Conservation (phyloP, 2,113 vertebrate species). For the Zonotrichia leucophrys region DNA sequence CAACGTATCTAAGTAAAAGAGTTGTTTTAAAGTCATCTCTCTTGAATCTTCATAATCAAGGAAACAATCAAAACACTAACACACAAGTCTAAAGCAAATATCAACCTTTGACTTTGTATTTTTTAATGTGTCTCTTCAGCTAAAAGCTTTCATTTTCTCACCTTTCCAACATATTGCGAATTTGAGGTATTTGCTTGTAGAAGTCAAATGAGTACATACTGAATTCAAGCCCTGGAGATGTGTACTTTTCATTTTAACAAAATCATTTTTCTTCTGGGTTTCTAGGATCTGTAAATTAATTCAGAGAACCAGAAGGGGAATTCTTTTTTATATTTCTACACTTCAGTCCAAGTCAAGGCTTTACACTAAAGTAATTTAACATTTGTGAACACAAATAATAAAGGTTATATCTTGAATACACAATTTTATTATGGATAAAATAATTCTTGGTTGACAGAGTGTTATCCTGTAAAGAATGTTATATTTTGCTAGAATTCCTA, state of each 20-base stretch:
- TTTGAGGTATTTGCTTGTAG: neutral
- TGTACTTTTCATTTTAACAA: neutral
- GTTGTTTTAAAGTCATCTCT: neutral
- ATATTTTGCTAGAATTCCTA: neutral
- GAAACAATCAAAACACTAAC: neutral
- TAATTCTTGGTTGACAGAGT: neutral
- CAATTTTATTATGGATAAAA: neutral
- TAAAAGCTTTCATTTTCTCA: neutral
- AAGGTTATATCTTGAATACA: neutral
- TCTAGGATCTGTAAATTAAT: constrained; percentile 8
- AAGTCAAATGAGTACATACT: neutral
- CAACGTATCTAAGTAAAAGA: neutral
- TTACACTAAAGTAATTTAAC: neutral
- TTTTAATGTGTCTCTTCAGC: neutral
- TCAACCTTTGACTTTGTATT: neutral
- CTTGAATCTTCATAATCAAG: neutral
- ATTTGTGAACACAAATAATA: neutral
- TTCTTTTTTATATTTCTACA: neutral
- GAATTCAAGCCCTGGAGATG: neutral
- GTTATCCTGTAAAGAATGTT: neutral
- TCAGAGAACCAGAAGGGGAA: neutral
- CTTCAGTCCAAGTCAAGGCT: neutral
- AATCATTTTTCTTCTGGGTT: neutral
- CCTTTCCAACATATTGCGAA: neutral
- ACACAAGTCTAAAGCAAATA: neutral